Conservation (phyloP, 2,797 vertebrate genomes). For the Dromococcyx pavoninus region DNA sequence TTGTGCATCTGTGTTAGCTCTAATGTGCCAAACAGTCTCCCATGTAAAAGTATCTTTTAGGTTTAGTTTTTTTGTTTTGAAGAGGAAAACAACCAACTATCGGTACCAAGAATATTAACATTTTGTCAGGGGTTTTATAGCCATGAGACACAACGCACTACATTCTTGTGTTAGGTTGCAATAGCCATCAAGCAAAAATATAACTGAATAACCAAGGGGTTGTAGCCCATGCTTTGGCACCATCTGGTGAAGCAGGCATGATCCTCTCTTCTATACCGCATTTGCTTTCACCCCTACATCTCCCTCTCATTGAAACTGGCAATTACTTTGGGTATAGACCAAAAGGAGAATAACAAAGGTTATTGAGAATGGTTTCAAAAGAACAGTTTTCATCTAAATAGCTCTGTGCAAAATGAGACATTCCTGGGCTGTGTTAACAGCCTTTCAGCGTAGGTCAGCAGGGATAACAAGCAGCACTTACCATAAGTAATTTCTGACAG, state of each 20-base stretch:
- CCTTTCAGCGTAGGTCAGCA: background rate
- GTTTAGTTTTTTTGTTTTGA: background rate
- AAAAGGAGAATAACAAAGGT: background rate
- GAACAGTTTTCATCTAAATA: background rate
- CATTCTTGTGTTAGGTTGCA: background rate
- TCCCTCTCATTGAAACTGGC: background rate
- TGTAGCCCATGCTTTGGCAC: background rate
- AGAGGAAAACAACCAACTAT: background rate
- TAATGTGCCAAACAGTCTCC: background rate
- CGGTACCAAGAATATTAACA: background rate
- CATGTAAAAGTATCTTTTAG: background rate
- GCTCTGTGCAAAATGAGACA: background rate
- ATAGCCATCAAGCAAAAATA: background rate
- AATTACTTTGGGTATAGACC: background rate
- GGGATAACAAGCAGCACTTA: background rate
- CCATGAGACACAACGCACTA: background rate
- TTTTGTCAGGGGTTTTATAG: background rate
- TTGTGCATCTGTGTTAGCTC: conserved; percentile 21
- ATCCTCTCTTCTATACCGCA: background rate
- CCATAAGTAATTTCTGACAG: background rate
- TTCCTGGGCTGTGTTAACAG: background rate
- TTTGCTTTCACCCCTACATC: background rate
- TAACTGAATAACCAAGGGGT: background rate
- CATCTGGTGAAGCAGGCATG: background rate
- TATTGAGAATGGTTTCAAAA: background rate